These are phyloP conservation scores for Andrena minutula DNA, from an alignment of 2,888 invertebrate species.

Conservation along the genomic window DNA sequence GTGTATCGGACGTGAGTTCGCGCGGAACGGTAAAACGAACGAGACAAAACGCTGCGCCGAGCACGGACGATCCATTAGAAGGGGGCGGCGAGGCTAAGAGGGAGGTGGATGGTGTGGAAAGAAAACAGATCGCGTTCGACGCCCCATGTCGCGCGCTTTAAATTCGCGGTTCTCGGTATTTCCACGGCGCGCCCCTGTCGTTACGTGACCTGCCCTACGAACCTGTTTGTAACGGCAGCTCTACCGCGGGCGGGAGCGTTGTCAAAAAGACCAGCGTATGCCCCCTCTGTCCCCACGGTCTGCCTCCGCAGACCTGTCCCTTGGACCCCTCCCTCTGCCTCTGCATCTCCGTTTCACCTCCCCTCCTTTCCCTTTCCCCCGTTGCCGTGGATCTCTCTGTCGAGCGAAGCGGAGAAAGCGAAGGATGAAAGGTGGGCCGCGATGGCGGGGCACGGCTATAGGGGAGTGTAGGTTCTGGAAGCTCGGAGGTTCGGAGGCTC, in stretches of 20 bases:
- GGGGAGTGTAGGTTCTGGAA: slow-evolving; percentile 60
- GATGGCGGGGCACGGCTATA: slow-evolving; percentile 44
- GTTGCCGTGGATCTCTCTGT: slow-evolving; percentile 32
- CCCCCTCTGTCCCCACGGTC: neutral
- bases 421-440: slow-evolving; percentile 53
- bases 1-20: neutral
- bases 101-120: neutral
- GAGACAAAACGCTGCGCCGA: neutral
- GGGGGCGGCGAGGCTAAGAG: neutral
- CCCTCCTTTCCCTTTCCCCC: neutral
- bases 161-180: slow-evolving; percentile 30
- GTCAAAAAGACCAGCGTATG: slow-evolving; percentile 35
- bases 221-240: slow-evolving; percentile 60
- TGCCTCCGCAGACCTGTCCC: slow-evolving; percentile 14
- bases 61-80: neutral
- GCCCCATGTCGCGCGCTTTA: slow-evolving; percentile 4
- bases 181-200: slow-evolving; percentile 44
- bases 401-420: slow-evolving; percentile 53
- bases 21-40: slow-evolving; percentile 11
- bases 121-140: slow-evolving; percentile 9
- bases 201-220: slow-evolving; percentile 72
- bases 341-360: neutral
- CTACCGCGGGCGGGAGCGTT: slow-evolving; percentile 38
- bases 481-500: slow-evolving; percentile 34
- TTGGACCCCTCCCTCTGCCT: slow-evolving; percentile 17